These are phyloP conservation scores for Cotesia congregata DNA, from an alignment of 2,888 invertebrate genomes.

Conservation along the genomic window DNA sequence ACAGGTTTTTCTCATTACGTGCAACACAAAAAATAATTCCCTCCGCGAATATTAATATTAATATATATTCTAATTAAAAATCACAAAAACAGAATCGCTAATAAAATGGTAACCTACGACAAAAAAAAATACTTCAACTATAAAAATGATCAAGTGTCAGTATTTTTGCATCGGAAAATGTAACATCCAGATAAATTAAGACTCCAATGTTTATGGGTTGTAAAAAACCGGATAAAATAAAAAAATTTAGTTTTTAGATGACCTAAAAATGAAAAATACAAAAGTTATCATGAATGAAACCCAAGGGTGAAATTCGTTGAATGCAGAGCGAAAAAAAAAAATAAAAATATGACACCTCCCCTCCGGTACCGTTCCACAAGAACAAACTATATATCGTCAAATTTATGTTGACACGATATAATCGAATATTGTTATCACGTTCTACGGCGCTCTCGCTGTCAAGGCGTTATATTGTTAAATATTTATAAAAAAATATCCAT, in stretches of 20 bases:
- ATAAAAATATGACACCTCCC: no score
- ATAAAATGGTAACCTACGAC: no score
- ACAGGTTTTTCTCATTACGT: background rate
- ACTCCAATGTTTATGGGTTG: background rate
- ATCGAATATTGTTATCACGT: slow-evolving; percentile 23
- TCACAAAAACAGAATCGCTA: background rate
- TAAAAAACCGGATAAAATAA: background rate
- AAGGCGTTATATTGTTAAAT: slow-evolving; percentile 24
- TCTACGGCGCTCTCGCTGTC: slow-evolving; percentile 25
- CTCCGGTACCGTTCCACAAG: no score
- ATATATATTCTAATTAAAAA: background rate
- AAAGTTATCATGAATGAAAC: background rate
- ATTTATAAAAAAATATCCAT: slow-evolving; percentile 14
- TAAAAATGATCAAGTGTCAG: no score
- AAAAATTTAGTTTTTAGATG: background rate
- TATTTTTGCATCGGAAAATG: no score
- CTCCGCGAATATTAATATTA: background rate
- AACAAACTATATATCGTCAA: background rate
- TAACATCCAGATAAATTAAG: no score
- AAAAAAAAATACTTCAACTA: no score
- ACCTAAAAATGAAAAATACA: background rate
- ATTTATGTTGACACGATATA: slow-evolving; percentile 25
- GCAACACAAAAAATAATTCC: background rate
- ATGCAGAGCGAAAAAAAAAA: background rate
- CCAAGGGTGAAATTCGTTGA: background rate